phyloP scores from a whole-genome alignment of 2,888 invertebrate genomes.

The Girardia tigrina region DNA sequence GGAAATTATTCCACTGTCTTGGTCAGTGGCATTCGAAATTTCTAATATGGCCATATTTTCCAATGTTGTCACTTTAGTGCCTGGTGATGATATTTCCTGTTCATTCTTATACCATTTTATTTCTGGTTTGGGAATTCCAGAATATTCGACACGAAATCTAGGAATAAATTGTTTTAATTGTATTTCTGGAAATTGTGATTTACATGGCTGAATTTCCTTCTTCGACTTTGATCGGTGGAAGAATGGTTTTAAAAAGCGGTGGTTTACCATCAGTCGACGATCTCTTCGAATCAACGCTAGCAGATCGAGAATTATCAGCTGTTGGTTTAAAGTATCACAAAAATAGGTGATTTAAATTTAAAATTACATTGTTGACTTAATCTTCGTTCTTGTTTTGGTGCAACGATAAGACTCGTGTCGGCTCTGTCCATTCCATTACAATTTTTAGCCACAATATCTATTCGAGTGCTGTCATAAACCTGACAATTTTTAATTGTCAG shows the following conservation, averaged over 20 bases:
- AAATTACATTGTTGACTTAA: constrained; percentile 23
- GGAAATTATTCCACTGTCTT: constrained; percentile 92
- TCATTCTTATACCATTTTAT: constrained; percentile 89
- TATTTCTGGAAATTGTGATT: neutral
- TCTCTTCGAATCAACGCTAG: neutral
- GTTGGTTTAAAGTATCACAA: too few species aligned
- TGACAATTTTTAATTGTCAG: constrained; percentile 17
- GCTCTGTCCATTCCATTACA: neutral
- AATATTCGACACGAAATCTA: constrained; percentile 59
- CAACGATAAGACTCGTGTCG: constrained; percentile 12
- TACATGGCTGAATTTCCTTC: constrained; percentile 30
- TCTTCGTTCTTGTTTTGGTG: neutral
- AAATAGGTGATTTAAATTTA: too few species aligned
- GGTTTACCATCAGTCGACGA: neutral
- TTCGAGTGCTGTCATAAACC: constrained; percentile 23
- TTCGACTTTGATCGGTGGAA: constrained; percentile 8
- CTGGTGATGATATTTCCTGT: constrained; percentile 69
- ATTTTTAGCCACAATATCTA: constrained; percentile 20
- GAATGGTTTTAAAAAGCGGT: constrained; percentile 25
- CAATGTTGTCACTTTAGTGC: neutral
- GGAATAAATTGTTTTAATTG: too few species aligned
- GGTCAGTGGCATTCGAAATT: constrained; percentile 55
- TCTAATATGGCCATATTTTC: neutral
- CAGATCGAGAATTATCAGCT: neutral
- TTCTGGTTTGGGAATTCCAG: constrained; percentile 76